These are phyloP conservation scores for Dexiosoma caninum DNA, from an alignment of 2,888 invertebrate genomes.

Conservation along the genomic window DNA sequence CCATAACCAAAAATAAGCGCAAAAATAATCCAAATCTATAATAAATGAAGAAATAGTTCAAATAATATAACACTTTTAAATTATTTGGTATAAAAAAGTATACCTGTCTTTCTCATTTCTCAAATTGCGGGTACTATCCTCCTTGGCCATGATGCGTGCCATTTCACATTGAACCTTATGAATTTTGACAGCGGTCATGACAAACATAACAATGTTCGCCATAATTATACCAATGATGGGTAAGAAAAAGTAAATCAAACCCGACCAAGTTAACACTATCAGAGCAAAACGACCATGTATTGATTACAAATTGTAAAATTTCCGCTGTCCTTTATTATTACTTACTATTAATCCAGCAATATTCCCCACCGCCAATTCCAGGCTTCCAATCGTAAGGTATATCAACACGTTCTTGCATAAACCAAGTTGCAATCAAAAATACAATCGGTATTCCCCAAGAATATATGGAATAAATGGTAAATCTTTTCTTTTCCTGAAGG, in stretches of 20 bases:
- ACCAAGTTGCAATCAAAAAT: conserved; percentile 69
- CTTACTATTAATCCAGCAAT: conserved; percentile 82
- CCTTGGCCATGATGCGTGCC: conserved; percentile 73
- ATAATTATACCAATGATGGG: conserved; percentile 74
- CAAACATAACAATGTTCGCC: conserved; percentile 75
- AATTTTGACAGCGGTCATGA: conserved; percentile 75
- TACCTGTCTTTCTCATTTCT: conserved; percentile 76
- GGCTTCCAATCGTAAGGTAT: conserved; percentile 77
- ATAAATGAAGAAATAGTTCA: not conserved
- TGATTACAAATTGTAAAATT: not conserved
- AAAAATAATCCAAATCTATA: conserved; percentile 86
- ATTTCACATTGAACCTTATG: conserved; percentile 75
- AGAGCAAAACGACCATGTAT: not conserved
- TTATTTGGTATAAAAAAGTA: not conserved
- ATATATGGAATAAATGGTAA: conserved; percentile 74
- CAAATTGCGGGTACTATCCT: conserved; percentile 74
- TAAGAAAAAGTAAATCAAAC: conserved; percentile 74
- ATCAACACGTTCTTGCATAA: conserved; percentile 71
- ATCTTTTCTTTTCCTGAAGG: conserved; percentile 74
- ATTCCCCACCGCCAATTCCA: conserved; percentile 78
- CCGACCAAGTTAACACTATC: conserved; percentile 73
- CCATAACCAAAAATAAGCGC: conserved; percentile 91
- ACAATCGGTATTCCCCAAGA: conserved; percentile 74
- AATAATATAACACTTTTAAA: not conserved
- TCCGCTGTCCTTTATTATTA: not conserved